Percentiles rank a stretch among this genome's conserved stretches.
These are phyloP conservation scores for Agelas oroides DNA, from an alignment of 37 sponge, comb jelly and placozoan species.

Conservation along the genomic window DNA sequence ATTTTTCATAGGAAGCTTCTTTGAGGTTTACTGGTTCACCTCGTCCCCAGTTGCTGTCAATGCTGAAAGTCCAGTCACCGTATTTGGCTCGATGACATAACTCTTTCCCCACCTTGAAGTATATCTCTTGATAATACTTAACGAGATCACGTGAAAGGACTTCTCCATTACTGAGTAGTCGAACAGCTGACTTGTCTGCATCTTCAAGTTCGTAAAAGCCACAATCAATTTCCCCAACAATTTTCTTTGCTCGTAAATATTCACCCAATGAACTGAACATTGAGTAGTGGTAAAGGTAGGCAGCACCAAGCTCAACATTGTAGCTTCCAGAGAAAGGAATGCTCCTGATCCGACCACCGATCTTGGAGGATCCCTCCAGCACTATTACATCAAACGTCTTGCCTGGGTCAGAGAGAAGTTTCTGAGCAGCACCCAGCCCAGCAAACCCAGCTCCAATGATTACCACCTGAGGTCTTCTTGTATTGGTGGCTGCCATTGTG, in stretches of 20 bases:
- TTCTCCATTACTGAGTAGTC: constrained; percentile 27
- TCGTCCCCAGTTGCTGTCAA: not conserved
- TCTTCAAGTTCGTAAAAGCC: too few relatives aligned
- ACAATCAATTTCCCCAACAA: not conserved
- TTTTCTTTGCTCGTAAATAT: not conserved
- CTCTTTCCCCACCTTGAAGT: constrained; percentile 3
- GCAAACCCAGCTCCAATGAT: constrained; percentile 61
- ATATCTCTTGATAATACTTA: constrained; percentile 16
- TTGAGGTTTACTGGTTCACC: not conserved
- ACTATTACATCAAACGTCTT: not conserved
- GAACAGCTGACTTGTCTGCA: not conserved
- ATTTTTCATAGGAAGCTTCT: not conserved
- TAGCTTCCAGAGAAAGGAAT: not conserved
- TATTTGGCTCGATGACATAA: not conserved
- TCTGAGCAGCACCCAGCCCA: constrained; percentile 34
- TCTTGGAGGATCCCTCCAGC: constrained; percentile 24
- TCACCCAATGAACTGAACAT: not conserved
- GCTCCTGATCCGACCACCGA: constrained; percentile 33
- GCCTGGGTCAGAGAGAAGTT: not conserved
- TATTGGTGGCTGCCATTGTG: too few relatives aligned
- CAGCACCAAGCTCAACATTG: not conserved
- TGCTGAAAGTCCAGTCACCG: constrained; percentile 17
- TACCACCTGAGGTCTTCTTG: constrained; percentile 14
- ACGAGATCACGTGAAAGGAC: not conserved
- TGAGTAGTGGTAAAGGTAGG: not conserved